Base-by-base conservation (phyloP, 2,797 vertebrate species). In the Chelmon rostratus region DNA sequence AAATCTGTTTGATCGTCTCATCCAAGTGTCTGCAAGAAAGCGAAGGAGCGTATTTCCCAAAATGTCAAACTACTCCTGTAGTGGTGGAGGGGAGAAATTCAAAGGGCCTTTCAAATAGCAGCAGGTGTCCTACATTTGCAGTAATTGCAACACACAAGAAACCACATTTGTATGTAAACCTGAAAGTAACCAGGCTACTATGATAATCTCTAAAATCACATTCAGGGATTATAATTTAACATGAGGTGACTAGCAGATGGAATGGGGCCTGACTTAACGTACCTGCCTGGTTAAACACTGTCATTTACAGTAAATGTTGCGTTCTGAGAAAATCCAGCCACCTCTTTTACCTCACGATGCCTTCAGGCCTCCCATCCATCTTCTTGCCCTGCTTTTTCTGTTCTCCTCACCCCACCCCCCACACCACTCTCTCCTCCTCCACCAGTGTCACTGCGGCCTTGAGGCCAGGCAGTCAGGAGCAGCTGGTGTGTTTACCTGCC, bases 401-500 rank as follows among this genome's bases (percentile, higher is more conserved):
- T 31, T 35, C 66, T 15, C 68, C 31, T 21, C 68, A 16, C 38
- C n/a, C 35, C 3, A 10, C 52, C 53, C 46, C 21, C 25, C 1
- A 10, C 53, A 31, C 50, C 69, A 10, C 64, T 3, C 76, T 42
- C 66, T 12, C 56, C 46, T 33, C 59, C 66, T 73, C 82, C 33
- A 46, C 84, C 72, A 75, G 85, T 91, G 88, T 92, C 91, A 88
- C 88, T 2, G 73, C 8, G 70, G 87, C 93, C 92, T 91, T 64
- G 68, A 86, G 90, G 92, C 85, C 86, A 86, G 72, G 68, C 88
- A 87, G 88, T 81, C 85, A 70, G 79, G 76, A 90, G 84, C 81
- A 89, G 89, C 90, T 86, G 85, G 90, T 86, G 59, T 90, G 91
- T 93, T 93, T 93, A 92, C 92, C 89, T 93, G 89, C 79, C 86